Evolutionary conservation across 2,113 vertebrate genomes (phyloP), one percentile per base, ranked within the genome.

Genomic region (Puffinus mauretanicus): DNA sequence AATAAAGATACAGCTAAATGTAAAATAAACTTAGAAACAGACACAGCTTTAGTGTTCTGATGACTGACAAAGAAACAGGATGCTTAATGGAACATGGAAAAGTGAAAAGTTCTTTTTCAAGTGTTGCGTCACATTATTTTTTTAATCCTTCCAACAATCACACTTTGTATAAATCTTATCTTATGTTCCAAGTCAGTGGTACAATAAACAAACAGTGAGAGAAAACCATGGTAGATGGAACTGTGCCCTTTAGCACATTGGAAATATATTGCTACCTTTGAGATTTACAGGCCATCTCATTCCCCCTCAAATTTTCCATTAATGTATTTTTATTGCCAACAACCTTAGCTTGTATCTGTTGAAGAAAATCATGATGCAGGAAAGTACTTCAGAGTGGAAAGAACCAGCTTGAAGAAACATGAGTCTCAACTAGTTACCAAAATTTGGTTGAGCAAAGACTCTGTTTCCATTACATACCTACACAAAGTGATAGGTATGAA

Each of bases 171-270:
- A 77, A 30, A 26, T 27, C 12, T 65, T 62, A 20, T 4, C 12
- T 65, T 62, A 20, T 4, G 6, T 46, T 79, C 21, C 62, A 73
- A n/a, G 54, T 67, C 29, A 57, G 24, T 17, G 4, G 25, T 30
- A 80, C 6, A 57, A 65, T n/a, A 90, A 71, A 55, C 6, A 76
- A 67, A 6, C 26, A 49, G 13, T 32, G 32, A 80, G 32, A 84
- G n/a, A 78, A 92, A 86, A 67, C 2, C 3, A 3, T 9, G 7
- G 24, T 22, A 82, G 16, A 54, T 25, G 10, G 44, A 69, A 66
- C 13, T 40, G 11, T 42, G 24, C 3, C 11, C 24, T 60, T 58
- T 57, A 61, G 14, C 19, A 40, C 1, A 0, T 1, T 72, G 21
- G 6, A 30, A 88, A 67, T 58, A 75, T 34, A 61, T 17, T 54